Evolutionary conservation across 2,888 invertebrate genomes (phyloP).

Genomic region (Operophtera brumata): DNA sequence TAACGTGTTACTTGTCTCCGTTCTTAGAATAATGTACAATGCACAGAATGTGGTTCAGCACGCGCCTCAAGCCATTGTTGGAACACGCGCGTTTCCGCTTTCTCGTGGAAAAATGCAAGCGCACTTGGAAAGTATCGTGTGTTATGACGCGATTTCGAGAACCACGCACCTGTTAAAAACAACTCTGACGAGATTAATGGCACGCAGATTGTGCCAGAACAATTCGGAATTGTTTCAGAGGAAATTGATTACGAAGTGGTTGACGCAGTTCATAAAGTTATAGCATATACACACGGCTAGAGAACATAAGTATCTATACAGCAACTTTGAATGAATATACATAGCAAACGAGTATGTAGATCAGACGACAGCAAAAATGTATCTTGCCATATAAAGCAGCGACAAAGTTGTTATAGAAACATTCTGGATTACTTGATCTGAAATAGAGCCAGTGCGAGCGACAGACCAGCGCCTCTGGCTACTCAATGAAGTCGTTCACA

Average conservation of each 20-base stretch:
- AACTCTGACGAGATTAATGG: constrained; percentile 15
- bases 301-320: background rate
- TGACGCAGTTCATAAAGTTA: background rate
- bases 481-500: constrained; percentile 45
- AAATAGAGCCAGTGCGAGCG: constrained; percentile 36
- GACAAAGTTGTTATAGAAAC: constrained; percentile 20
- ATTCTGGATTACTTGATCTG: constrained; percentile 25
- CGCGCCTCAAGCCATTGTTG: constrained; percentile 69
- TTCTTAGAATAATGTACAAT: constrained; percentile 72
- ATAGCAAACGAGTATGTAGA: constrained; percentile 7
- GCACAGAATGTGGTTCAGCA: constrained; percentile 66
- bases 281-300: background rate
- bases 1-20: constrained; percentile 43
- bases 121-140: constrained; percentile 70
- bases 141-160: constrained; percentile 50
- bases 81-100: constrained; percentile 78
- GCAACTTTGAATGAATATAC: background rate
- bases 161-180: constrained; percentile 30
- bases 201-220: background rate
- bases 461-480: constrained; percentile 54
- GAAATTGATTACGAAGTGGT: background rate
- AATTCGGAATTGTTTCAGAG: constrained; percentile 6
- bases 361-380: background rate
- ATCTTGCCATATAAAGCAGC: constrained; percentile 5
- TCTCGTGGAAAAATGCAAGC: constrained; percentile 78